Conservation (phyloP, 1,140 invertebrate species). For the Megalonaias nervosa region DNA sequence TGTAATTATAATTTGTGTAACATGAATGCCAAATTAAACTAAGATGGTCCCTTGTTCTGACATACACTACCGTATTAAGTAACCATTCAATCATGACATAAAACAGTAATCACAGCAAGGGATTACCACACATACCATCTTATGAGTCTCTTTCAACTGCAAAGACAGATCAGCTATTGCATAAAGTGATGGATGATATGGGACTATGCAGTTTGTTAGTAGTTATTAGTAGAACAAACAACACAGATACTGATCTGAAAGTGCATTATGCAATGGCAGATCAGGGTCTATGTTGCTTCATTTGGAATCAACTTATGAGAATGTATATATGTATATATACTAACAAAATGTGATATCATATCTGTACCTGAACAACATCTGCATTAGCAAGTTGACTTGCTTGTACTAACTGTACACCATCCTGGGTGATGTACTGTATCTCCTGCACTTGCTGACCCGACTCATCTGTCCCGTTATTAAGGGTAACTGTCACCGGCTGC, state of each 20-base stretch:
- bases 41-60: no score
- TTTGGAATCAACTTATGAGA: neutral
- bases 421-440: slow-evolving; percentile 64
- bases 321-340: neutral
- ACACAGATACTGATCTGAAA: neutral
- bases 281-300: no score
- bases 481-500: slow-evolving; percentile 61
- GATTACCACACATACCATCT: no score
- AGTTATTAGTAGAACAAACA: no score
- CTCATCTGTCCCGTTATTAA: slow-evolving; percentile 52
- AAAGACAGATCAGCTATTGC: no score
- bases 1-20: no score
- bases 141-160: no score
- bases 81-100: neutral
- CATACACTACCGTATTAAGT: neutral
- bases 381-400: slow-evolving; percentile 39
- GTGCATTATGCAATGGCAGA: no score
- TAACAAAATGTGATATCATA: neutral
- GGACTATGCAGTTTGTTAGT: no score
- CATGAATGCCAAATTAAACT: no score
- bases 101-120: neutral
- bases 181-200: neutral
- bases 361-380: slow-evolving; percentile 47
- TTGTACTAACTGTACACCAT: slow-evolving; percentile 51
- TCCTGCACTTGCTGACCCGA: slow-evolving; percentile 41